A percentile compares a stretch with the other conserved stretches of the same genome.
phyloP scores from a whole-genome alignment of 2,797 vertebrate species.

The Moxostoma hubbsi region DNA sequence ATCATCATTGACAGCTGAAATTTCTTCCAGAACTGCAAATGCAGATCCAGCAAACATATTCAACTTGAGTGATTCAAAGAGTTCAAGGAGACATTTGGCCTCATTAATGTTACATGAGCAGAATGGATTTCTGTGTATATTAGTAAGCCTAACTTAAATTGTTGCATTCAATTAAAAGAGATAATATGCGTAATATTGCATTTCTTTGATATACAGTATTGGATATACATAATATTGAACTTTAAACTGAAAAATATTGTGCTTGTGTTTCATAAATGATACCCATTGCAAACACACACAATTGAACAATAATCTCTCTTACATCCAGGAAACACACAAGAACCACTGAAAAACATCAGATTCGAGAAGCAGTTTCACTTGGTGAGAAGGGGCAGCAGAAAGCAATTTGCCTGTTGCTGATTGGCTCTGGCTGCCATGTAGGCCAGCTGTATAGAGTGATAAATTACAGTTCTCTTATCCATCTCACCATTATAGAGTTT shows the following conservation, averaged over 20 bases:
- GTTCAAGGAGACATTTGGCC: not conserved
- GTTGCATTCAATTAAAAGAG: no score
- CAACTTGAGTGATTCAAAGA: not conserved
- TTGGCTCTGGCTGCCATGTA: slow-evolving; percentile 51
- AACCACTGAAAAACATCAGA: slow-evolving; percentile 20
- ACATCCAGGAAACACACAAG: slow-evolving; percentile 6
- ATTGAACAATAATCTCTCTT: not conserved
- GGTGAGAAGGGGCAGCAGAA: slow-evolving; percentile 50
- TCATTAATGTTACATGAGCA: no score
- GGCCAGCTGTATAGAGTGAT: slow-evolving; percentile 47
- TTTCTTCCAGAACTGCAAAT: not conserved
- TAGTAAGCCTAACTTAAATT: no score
- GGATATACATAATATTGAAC: no score
- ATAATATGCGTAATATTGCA: no score
- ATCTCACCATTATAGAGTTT: slow-evolving; percentile 38
- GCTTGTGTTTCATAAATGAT: no score
- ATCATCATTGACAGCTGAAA: not conserved
- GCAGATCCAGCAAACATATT: not conserved
- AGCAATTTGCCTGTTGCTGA: slow-evolving; percentile 58
- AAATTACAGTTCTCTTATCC: slow-evolving; percentile 51
- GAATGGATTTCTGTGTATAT: no score
- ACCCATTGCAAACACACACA: not conserved
- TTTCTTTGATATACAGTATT: no score
- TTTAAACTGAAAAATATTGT: no score
- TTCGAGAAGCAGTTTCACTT: slow-evolving; percentile 37